Percentiles rank a stretch among this genome's conserved stretches.
These are phyloP conservation scores for Potamarius usumacintae DNA, from an alignment of 2,113 vertebrate species.

Conservation along the genomic window DNA sequence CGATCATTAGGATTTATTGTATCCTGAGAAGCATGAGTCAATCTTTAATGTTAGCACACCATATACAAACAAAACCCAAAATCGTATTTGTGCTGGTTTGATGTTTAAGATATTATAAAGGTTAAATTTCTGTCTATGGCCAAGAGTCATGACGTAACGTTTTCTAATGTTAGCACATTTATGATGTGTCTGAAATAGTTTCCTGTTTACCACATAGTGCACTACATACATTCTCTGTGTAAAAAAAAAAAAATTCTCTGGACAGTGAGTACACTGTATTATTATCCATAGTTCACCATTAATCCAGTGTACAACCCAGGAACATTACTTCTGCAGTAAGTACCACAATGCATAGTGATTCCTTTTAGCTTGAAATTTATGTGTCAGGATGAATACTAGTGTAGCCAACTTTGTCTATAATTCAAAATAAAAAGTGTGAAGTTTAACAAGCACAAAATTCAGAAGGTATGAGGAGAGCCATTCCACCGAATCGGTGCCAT, in stretches of 20 bases:
- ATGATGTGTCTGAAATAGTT: not conserved
- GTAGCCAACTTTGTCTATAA: not conserved
- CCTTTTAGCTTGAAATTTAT: not conserved
- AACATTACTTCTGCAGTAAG: not conserved
- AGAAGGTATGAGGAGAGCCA: not conserved
- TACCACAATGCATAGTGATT: not conserved
- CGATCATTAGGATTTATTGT: slow-evolving; percentile 44
- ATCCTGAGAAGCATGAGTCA: not conserved
- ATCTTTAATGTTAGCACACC: slow-evolving; percentile 8
- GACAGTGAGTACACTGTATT: not conserved
- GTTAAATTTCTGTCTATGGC: not conserved
- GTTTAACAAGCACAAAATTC: not conserved
- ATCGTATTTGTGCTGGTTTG: not conserved
- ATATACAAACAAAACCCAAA: not conserved
- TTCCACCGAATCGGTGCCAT: no score
- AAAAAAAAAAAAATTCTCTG: not conserved
- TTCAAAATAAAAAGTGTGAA: not conserved
- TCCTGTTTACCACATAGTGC: not conserved
- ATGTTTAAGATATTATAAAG: not conserved
- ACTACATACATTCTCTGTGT: not conserved
- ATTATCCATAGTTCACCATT: not conserved
- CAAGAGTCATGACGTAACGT: not conserved
- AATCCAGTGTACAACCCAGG: not conserved
- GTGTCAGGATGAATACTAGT: not conserved
- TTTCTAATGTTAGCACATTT: not conserved